A percentile compares a stretch with the other conserved stretches of the same genome.
phyloP scores from a whole-genome alignment of 2,113 vertebrate species.

The Chionomys nivalis region DNA sequence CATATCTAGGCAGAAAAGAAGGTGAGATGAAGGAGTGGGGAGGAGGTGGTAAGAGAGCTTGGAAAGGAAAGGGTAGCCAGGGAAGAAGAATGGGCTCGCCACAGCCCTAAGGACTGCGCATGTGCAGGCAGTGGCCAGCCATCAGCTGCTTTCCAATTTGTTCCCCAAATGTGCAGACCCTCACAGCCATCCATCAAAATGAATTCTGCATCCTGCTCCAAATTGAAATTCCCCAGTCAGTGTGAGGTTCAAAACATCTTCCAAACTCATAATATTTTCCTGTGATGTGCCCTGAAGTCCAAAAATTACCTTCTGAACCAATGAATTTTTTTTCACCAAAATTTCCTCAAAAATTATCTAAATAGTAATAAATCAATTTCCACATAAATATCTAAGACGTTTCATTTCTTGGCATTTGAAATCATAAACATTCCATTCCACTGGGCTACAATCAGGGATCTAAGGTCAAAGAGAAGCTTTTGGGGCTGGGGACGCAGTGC shows the following conservation, averaged over 20 bases:
- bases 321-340: not conserved
- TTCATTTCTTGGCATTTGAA: not conserved
- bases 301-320: conserved; percentile 56
- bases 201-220: conserved; percentile 2
- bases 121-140: not conserved
- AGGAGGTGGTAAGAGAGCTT: not conserved
- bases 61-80: not conserved
- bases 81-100: not conserved
- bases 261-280: conserved; percentile 55
- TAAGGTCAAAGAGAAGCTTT: not conserved
- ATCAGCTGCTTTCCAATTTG: not conserved
- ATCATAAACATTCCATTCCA: not conserved
- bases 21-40: not conserved
- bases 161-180: fast-evolving
- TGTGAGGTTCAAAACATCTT: conserved; percentile 37
- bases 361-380: conserved; percentile 15
- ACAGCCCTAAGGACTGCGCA: not conserved
- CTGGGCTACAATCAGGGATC: not conserved
- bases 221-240: conserved; percentile 7
- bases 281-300: conserved; percentile 33
- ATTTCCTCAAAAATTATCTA: conserved; percentile 31
- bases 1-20: not conserved
- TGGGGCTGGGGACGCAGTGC: not conserved
- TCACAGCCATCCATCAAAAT: not conserved
- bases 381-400: not conserved